Base-by-base conservation (phyloP, 2,797 vertebrate genomes). In the Sphenopsis melanotis region DNA sequence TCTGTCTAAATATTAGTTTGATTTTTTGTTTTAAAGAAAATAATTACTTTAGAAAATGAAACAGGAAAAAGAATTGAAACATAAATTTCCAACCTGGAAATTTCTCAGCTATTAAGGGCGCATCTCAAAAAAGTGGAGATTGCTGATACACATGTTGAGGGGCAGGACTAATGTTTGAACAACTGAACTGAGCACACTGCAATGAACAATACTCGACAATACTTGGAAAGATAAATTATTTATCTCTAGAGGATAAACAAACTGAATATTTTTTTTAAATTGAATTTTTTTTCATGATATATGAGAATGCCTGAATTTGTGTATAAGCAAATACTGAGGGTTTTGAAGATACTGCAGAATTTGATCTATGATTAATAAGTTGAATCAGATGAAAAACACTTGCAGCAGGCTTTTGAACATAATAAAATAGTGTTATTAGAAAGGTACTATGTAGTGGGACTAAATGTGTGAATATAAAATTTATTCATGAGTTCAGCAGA, bases 211-310 rank as follows among this genome's bases (percentile, higher is more conserved):
- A 47, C 24, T 64, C 59, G 44, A 50, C 32, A 82, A 55, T 30
- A 53, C 14, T 81, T 57, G 41, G 32, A 80, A 74, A 84, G 10
- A 39, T 44, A 70, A 34, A 77, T 37, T 78, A 79, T 52, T 27
- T 11, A 36, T 29, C 12, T 82, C 13, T 55, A 57, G 22, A 81
- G 41, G 19, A 69, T 41, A 10, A 72, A 59, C 10, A 37, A 65
- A 53, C 5, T 0, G 2, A 78, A 12, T 2, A 14, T 19, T 59
- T 34, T 5, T 5, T 6, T 29, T 7, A 9, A 8, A 42, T 3
- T 10, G 1, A 2, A 23, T 32, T 12, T 10, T 63, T 60, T 87
- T 69, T 46, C 19, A 24, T 69, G 4, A 36, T 41, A 2, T 32
- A 7, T 59, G 34, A 26, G 34, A 79, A 47, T 79, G 21, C 27